phyloP scores from a whole-genome alignment of 2,113 vertebrate species.

The Protobothrops mucrosquamatus region DNA sequence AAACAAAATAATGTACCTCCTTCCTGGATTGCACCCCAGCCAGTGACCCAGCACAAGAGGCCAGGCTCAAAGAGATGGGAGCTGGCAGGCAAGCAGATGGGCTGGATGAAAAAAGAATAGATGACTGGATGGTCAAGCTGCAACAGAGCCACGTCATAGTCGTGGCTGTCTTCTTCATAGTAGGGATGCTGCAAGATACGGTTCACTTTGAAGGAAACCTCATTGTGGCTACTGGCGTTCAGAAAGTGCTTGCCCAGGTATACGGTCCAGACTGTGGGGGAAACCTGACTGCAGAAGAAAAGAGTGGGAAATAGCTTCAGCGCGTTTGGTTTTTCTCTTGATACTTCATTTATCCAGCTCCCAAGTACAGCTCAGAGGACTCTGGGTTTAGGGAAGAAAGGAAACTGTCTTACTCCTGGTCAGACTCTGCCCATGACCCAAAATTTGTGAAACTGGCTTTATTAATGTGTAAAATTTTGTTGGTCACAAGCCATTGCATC shows the following conservation, averaged over 20 bases:
- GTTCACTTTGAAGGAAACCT: slow-evolving; percentile 81
- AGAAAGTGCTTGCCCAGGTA: slow-evolving; percentile 84
- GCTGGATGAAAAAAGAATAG: slow-evolving; percentile 68
- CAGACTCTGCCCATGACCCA: background rate
- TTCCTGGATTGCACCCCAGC: slow-evolving; percentile 86
- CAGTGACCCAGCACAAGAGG: slow-evolving; percentile 89
- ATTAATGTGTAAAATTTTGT: background rate
- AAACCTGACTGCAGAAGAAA: slow-evolving; percentile 70
- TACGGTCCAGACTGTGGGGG: slow-evolving; percentile 82
- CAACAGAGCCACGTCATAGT: slow-evolving; percentile 90
- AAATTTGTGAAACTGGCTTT: background rate
- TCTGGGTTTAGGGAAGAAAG: background rate
- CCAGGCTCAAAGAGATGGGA: slow-evolving; percentile 84
- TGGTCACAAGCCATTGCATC: background rate
- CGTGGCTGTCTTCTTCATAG: slow-evolving; percentile 83
- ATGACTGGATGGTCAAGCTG: slow-evolving; percentile 81
- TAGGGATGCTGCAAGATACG: slow-evolving; percentile 85
- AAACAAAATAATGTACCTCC: slow-evolving; percentile 70
- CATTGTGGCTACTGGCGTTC: slow-evolving; percentile 70
- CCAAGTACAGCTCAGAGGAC: background rate
- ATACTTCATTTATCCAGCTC: background rate
- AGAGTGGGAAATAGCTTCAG: background rate
- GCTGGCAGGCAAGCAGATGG: slow-evolving; percentile 82
- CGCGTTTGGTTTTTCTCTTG: background rate
- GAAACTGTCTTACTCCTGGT: background rate